phyloP scores from a whole-genome alignment of 1,140 invertebrate genomes.

The Augochlora pura region DNA sequence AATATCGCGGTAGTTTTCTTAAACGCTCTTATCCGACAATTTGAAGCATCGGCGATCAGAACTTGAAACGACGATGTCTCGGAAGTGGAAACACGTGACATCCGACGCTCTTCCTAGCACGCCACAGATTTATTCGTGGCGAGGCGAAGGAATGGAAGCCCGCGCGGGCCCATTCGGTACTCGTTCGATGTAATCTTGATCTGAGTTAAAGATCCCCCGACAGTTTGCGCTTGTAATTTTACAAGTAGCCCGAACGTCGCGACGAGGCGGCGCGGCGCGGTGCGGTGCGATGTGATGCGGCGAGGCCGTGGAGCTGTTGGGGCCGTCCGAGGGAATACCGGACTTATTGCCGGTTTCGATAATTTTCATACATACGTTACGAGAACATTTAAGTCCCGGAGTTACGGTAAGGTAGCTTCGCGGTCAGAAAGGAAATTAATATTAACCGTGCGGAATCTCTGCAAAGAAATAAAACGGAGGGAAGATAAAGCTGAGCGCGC shows the following conservation, averaged over 20 bases:
- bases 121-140: constrained; percentile 12
- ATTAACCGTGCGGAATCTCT: constrained; percentile 22
- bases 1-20: too few species aligned
- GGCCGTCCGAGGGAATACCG: neutral
- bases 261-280: too few species aligned
- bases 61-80: too few species aligned
- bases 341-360: constrained; percentile 21
- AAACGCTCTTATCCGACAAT: too few species aligned
- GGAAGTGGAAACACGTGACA: too few species aligned
- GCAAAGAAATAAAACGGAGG: constrained; percentile 28
- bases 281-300: too few species aligned
- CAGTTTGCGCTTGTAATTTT: constrained; percentile 44
- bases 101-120: neutral
- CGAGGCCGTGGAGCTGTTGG: too few species aligned
- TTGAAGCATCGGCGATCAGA: too few species aligned
- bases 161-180: constrained; percentile 7
- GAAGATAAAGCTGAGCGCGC: constrained; percentile 1
- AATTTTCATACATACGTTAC: constrained; percentile 23
- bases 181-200: constrained; percentile 40
- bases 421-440: constrained; percentile 37
- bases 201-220: constrained; percentile 26
- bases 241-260: constrained; percentile 3
- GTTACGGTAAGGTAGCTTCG: constrained; percentile 4
- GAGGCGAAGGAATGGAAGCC: constrained; percentile 19
- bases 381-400: constrained; percentile 22